These are phyloP conservation scores for Thelaira solivaga DNA, from an alignment of 2,888 invertebrate genomes.

Conservation along the genomic window DNA sequence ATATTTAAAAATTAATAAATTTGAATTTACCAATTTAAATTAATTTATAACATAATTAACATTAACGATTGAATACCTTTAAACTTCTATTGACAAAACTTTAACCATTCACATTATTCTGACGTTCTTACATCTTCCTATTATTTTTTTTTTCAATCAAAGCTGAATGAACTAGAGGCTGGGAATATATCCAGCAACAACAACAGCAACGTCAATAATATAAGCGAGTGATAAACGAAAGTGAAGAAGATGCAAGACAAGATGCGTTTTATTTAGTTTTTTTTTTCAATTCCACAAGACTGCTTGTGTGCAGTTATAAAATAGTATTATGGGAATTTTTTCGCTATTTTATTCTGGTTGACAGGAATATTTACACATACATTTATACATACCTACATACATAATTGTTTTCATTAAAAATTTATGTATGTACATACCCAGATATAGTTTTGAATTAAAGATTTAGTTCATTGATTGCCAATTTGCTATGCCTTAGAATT, in stretches of 20 bases:
- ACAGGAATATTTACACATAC: conserved; percentile 21
- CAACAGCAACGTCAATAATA: conserved; percentile 2
- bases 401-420: conserved; percentile 15
- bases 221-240: conserved; percentile 53
- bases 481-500: conserved; percentile 40
- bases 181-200: conserved; percentile 34
- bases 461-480: conserved; percentile 50
- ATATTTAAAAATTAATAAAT: too few species aligned
- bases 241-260: conserved; percentile 50
- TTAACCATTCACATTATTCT: too few species aligned
- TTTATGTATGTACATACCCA: background rate
- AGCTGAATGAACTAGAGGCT: conserved; percentile 8
- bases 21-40: too few species aligned
- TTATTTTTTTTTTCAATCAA: conserved; percentile 24
- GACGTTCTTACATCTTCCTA: conserved; percentile 12
- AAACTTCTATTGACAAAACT: background rate
- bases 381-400: background rate
- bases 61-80: too few species aligned
- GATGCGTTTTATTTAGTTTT: conserved; percentile 33
- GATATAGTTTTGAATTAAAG: conserved; percentile 21
- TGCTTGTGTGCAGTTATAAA: conserved; percentile 39
- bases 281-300: background rate
- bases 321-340: conserved; percentile 54
- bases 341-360: conserved; percentile 17
- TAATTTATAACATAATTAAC: too few species aligned